Evolutionary conservation across 2,888 invertebrate species (phyloP).

Genomic region (Monoplex corrugatus): DNA sequence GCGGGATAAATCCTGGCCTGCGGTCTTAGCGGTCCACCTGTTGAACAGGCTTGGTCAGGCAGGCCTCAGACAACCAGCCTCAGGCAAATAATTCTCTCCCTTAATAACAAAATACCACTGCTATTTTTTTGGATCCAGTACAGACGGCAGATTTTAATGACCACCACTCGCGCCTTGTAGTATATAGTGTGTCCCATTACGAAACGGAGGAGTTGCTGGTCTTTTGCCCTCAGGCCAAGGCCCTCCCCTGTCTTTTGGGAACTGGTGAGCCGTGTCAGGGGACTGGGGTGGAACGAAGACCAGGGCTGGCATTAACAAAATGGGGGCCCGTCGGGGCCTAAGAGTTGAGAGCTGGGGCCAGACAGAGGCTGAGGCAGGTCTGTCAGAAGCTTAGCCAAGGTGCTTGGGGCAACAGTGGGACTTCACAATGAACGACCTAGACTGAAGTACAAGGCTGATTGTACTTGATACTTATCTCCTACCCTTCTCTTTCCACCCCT

Average conservation of each 20-base stretch:
- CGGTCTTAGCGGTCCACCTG: no score
- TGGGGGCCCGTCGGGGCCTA: neutral
- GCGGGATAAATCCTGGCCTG: no score
- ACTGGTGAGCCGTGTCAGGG: constrained; percentile 19
- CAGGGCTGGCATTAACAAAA: neutral
- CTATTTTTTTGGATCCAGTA: neutral
- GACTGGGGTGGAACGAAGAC: neutral
- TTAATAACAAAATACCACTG: constrained; percentile 29
- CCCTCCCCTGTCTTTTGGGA: constrained; percentile 27
- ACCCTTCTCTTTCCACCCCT: neutral
- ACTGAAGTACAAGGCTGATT: constrained; percentile 32
- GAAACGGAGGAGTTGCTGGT: neutral
- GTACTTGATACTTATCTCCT: constrained; percentile 33
- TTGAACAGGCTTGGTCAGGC: no score
- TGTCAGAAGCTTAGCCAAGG: neutral
- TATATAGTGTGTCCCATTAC: constrained; percentile 15
- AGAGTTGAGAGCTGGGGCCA: neutral
- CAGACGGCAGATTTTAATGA: neutral
- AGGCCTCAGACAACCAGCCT: no score
- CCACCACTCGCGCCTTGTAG: neutral
- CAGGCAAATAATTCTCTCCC: neutral
- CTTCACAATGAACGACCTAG: constrained; percentile 18
- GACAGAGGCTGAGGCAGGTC: neutral
- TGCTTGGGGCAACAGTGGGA: neutral
- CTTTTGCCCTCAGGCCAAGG: neutral